Base-by-base conservation (phyloP, 2,888 invertebrate genomes). In the Lottia gigantea region DNA sequence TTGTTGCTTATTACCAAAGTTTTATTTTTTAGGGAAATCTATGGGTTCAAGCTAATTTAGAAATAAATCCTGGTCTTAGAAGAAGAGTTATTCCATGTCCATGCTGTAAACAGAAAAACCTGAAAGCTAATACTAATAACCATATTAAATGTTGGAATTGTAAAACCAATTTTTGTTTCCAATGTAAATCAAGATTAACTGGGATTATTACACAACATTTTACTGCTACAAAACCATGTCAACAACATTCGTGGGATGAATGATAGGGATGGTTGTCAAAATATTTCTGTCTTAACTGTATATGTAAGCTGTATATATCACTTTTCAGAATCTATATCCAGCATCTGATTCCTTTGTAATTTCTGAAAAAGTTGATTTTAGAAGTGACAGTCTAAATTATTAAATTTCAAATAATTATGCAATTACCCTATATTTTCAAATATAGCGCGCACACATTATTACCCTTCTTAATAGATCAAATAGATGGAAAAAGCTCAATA, bases 141-240 rank as follows among this genome's bases (percentile, higher is more conserved):
- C 83, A 82, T 71, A 74, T 85, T 16, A 79, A 77, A 14, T 85
- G 83, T 67, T 83, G 83, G 82, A 80, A 80, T 46, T 85, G 85
- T 72, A 81, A 78, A 61, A 61, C 68, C 15, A 79, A 78, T 62
- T 68, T 78, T 16, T 85, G 85, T 74, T 83, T 79, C 68, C 62
- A 71, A 14, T 85, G 85, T 64, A 76, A 73, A 25, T 66, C 76
- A 40, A 71, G 70, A n/a, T 77, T 85, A n/a, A 67, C n/a, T 7
- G 81, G 80, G 15, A 72, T 76, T 8, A 74, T 82, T 1, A 80
- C 77, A 14, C 73, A 73, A 64, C 84, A 84, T 76, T 84, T 77
- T 64, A 65, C 47, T 3, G 67, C 68, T 12, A 63, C 67, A 12
- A 74, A 70, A 12, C 65, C 71, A 7, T 83, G 83, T 67, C 71